A percentile compares a stretch with the other conserved stretches of the same genome.
phyloP scores from a whole-genome alignment of 2,113 vertebrate species.

The Hystrix brachyura region DNA sequence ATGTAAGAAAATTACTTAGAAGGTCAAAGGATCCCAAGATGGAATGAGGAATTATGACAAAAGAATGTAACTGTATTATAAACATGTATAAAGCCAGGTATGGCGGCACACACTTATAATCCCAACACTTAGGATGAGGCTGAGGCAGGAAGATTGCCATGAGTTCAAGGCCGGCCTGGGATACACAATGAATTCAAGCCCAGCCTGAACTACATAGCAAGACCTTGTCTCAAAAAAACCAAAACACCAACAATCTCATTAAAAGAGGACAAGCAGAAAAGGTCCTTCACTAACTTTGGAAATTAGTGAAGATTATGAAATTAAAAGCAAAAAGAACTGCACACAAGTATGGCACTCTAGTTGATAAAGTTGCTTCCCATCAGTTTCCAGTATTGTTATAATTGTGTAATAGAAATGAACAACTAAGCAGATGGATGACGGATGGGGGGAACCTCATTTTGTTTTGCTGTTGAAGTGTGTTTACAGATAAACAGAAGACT shows the following conservation, averaged over 20 bases:
- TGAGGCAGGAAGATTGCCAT: neutral
- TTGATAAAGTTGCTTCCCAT: neutral
- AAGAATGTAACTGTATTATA: neutral
- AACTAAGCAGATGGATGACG: slow-evolving; percentile 33
- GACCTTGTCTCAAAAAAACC: neutral
- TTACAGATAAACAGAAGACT: neutral
- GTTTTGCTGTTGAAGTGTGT: neutral
- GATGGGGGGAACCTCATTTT: neutral
- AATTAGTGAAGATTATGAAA: neutral
- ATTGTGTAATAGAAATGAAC: neutral
- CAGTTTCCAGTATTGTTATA: neutral
- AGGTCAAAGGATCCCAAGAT: neutral
- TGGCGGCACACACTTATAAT: neutral
- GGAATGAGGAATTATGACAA: neutral
- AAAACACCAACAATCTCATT: neutral
- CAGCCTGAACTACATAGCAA: neutral
- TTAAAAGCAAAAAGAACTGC: neutral
- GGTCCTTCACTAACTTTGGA: neutral
- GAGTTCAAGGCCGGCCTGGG: neutral
- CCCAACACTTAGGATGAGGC: neutral
- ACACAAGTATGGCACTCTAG: neutral
- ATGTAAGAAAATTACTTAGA: neutral
- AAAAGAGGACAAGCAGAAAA: neutral
- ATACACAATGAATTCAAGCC: neutral
- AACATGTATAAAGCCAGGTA: neutral